Conservation (phyloP, 2,113 vertebrate genomes). For the Hymenochirus boettgeri region DNA sequence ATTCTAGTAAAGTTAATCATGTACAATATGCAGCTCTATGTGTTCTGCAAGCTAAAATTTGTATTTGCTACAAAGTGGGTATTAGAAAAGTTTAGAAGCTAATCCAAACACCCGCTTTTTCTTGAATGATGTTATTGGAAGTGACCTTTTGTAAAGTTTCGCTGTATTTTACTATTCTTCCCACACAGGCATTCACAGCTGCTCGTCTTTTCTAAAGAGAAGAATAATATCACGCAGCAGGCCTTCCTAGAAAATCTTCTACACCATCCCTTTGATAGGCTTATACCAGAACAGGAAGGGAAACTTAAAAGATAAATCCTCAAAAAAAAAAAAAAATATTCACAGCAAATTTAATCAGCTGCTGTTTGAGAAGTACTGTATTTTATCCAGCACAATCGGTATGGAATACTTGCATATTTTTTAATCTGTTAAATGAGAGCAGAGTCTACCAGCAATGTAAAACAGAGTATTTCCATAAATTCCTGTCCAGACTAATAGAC, state of each 20-base stretch:
- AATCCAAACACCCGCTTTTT: not conserved
- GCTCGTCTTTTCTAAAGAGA: constrained; percentile 19
- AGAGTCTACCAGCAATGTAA: no score
- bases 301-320: constrained; percentile 26
- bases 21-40: not conserved
- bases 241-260: constrained; percentile 28
- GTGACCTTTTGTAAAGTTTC: constrained; percentile 36
- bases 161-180: constrained; percentile 15
- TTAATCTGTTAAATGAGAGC: no score
- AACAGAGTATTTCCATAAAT: no score
- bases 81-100: constrained; percentile 3
- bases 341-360: constrained; percentile 21
- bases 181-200: constrained; percentile 23
- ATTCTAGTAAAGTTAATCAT: constrained; percentile 1
- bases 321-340: constrained; percentile 1
- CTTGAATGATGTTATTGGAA: constrained; percentile 17
- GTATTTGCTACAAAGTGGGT: not conserved
- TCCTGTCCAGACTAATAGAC: no score
- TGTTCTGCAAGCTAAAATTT: not conserved
- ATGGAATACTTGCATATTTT: no score
- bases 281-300: constrained; percentile 31
- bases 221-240: constrained; percentile 32
- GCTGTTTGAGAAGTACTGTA: constrained; percentile 1
- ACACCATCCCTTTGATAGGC: constrained; percentile 34
- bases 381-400: constrained; percentile 9